Conservation (phyloP, 1,140 invertebrate species). For the Monochamus saltuarius region DNA sequence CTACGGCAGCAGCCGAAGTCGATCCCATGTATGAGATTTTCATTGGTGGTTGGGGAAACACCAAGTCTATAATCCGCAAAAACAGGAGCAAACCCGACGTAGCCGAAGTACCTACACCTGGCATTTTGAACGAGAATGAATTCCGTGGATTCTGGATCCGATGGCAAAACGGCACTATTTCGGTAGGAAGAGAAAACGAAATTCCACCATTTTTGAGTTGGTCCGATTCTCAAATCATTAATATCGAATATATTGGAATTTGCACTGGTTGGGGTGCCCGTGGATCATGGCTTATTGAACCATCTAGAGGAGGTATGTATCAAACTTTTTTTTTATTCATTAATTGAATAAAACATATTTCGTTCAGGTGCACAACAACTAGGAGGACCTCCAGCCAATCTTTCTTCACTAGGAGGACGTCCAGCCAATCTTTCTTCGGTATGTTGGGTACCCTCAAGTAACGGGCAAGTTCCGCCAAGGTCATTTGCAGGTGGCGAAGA, state of each 20-base stretch:
- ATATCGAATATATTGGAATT: constrained; percentile 72
- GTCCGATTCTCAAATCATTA: constrained; percentile 68
- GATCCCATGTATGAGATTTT: constrained; percentile 79
- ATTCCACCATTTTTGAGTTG: constrained; percentile 69
- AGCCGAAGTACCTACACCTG: constrained; percentile 68
- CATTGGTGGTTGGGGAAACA: constrained; percentile 81
- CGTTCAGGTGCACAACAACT: constrained; percentile 18
- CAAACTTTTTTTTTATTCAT: too few species aligned
- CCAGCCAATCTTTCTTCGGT: constrained; percentile 18
- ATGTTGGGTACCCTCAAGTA: constrained; percentile 67
- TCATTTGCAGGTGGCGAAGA: constrained; percentile 74
- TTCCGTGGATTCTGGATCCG: constrained; percentile 81
- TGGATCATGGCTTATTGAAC: constrained; percentile 79
- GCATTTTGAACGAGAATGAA: constrained; percentile 67
- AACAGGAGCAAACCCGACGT: constrained; percentile 78
- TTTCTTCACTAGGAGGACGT: constrained; percentile 29
- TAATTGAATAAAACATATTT: too few species aligned
- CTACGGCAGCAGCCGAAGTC: constrained; percentile 62
- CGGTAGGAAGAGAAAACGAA: constrained; percentile 70
- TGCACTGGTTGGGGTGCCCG: constrained; percentile 82
- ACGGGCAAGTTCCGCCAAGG: constrained; percentile 68
- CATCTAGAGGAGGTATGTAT: constrained; percentile 19
- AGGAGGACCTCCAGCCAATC: constrained; percentile 23
- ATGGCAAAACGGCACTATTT: constrained; percentile 67
- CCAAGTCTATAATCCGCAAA: constrained; percentile 74